A percentile compares a stretch with the other conserved stretches of the same genome.
These are phyloP conservation scores for Falcaria lacertinaria DNA, from an alignment of 2,888 invertebrate genomes.

Conservation along the genomic window DNA sequence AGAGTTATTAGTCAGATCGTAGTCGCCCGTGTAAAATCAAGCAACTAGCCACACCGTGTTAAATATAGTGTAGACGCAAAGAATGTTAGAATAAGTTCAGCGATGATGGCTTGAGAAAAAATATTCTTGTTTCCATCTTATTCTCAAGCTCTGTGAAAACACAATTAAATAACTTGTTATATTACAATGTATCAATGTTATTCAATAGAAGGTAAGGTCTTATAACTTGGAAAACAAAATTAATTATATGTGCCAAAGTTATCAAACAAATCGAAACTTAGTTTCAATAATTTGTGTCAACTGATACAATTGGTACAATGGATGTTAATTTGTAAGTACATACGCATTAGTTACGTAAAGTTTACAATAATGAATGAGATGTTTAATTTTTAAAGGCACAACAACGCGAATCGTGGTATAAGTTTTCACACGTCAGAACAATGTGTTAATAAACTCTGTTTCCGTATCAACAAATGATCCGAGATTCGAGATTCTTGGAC, in stretches of 20 bases:
- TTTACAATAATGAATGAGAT: constrained; percentile 53
- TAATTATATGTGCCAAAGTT: background rate
- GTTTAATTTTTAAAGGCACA: constrained; percentile 53
- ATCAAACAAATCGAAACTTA: background rate
- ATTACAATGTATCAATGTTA: no score
- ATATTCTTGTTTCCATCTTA: no score
- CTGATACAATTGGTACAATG: constrained; percentile 60
- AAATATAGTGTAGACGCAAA: no score
- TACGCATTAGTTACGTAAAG: constrained; percentile 50
- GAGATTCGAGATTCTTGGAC: constrained; percentile 10
- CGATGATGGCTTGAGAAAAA: no score
- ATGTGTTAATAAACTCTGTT: constrained; percentile 32
- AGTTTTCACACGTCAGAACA: constrained; percentile 41
- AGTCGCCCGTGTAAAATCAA: no score
- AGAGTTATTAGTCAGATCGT: no score
- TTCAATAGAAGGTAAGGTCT: no score
- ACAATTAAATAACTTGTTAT: no score
- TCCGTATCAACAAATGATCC: constrained; percentile 29
- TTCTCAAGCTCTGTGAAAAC: no score
- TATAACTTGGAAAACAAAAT: background rate
- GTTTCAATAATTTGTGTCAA: constrained; percentile 6
- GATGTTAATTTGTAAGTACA: constrained; percentile 43
- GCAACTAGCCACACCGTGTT: no score
- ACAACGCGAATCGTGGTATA: constrained; percentile 37
- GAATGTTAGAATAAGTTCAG: no score